Conservation (phyloP, 2,113 vertebrate genomes). For the Strigops habroptila region DNA sequence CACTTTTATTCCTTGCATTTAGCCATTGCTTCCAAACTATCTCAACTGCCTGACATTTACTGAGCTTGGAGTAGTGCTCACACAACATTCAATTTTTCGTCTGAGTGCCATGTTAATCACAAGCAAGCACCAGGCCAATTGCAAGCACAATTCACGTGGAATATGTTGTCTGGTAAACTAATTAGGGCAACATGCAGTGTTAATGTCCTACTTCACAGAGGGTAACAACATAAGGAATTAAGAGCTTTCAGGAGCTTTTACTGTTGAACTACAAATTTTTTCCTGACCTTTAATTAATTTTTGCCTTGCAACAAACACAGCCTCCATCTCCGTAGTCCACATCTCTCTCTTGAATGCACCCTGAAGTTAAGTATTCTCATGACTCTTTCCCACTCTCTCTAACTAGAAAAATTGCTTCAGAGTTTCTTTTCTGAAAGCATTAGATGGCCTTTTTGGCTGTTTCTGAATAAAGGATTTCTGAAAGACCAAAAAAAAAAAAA, state of each 20-base stretch:
- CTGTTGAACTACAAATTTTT: constrained; percentile 37
- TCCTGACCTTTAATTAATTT: constrained; percentile 45
- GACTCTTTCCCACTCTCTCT: background rate
- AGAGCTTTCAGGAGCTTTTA: constrained; percentile 25
- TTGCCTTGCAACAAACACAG: background rate
- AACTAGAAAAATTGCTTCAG: background rate
- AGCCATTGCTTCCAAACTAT: constrained; percentile 10
- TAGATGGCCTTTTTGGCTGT: background rate
- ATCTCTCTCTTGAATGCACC: background rate
- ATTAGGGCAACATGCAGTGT: constrained; percentile 41
- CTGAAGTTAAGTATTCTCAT: background rate
- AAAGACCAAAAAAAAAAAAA: background rate
- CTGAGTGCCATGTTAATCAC: constrained; percentile 31
- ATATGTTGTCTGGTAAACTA: constrained; percentile 41
- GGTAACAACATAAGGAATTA: constrained; percentile 23
- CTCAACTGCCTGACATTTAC: constrained; percentile 33
- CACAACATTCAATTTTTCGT: constrained; percentile 22
- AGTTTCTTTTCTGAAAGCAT: background rate
- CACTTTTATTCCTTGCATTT: background rate
- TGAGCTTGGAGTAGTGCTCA: background rate
- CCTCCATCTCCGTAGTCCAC: background rate
- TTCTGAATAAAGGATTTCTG: constrained; percentile 20
- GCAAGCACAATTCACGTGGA: constrained; percentile 14
- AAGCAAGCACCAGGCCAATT: background rate
- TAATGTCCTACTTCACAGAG: constrained; percentile 28